Conservation (phyloP, 2,888 invertebrate genomes). For the Drosophila testacea region DNA sequence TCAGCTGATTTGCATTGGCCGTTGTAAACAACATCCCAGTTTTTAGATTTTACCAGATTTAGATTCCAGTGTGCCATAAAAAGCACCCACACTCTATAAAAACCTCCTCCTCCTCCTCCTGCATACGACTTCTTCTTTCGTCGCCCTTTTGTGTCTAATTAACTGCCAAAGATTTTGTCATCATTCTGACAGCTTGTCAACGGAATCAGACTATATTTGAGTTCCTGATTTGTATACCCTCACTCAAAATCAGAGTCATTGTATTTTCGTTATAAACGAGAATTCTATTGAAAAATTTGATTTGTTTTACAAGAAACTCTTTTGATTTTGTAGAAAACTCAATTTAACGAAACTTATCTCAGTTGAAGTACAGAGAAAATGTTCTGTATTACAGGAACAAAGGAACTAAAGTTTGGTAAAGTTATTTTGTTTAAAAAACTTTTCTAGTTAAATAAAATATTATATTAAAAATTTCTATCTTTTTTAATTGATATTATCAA, state of each 20-base stretch:
- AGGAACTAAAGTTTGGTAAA: no score
- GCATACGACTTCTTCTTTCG: neutral
- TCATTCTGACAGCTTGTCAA: constrained; percentile 47
- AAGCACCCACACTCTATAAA: neutral
- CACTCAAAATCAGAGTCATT: no score
- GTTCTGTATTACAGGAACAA: no score
- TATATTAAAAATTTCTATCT: no score
- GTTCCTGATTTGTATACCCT: neutral
- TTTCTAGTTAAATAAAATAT: no score
- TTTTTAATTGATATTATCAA: no score
- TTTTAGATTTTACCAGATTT: constrained; percentile 15
- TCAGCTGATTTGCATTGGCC: constrained; percentile 52
- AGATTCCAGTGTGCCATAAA: constrained; percentile 2
- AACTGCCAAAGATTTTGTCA: constrained; percentile 41
- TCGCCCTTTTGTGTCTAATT: constrained; percentile 20
- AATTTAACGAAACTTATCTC: no score
- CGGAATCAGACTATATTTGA: constrained; percentile 16
- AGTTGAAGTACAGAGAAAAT: no score
- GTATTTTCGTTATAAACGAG: no score
- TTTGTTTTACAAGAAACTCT: no score
- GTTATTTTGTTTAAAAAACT: no score
- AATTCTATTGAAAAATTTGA: no score
- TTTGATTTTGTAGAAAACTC: neutral
- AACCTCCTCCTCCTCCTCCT: neutral
- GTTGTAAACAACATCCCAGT: constrained; percentile 41